phyloP scores from a whole-genome alignment of 2,797 vertebrate genomes.

The Urophycis tenuis region DNA sequence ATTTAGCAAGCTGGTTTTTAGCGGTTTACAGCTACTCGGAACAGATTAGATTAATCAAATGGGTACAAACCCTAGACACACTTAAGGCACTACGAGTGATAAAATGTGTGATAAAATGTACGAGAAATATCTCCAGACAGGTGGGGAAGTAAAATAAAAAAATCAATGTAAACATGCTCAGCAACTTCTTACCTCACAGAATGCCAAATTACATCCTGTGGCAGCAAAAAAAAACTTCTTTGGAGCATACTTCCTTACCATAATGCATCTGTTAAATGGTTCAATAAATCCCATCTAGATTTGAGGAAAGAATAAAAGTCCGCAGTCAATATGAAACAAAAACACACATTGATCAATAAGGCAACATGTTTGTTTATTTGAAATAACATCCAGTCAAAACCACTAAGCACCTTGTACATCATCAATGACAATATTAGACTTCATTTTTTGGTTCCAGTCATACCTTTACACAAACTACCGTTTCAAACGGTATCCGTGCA shows the following conservation, averaged over 20 bases:
- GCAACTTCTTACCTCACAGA: too few species aligned
- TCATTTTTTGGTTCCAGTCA: neutral
- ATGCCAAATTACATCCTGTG: too few species aligned
- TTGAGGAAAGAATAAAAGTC: conserved; percentile 5
- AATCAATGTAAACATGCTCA: too few species aligned
- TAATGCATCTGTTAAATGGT: neutral
- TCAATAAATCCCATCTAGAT: neutral
- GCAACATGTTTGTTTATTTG: conserved; percentile 38
- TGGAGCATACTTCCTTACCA: too few species aligned
- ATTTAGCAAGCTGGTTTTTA: neutral
- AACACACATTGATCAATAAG: conserved; percentile 41
- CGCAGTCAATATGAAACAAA: conserved; percentile 8
- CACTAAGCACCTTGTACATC: neutral
- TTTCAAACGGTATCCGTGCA: neutral
- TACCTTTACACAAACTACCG: neutral
- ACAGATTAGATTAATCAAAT: neutral
- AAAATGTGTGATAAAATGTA: too few species aligned
- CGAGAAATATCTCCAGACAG: too few species aligned
- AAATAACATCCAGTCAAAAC: conserved; percentile 20
- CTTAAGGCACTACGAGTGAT: too few species aligned
- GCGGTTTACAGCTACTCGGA: neutral
- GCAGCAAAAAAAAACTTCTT: too few species aligned
- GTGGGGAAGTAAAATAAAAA: too few species aligned
- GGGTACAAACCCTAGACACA: too few species aligned
- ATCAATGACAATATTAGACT: neutral